These are phyloP conservation scores for Enhydra lutris DNA, from an alignment of 2,113 vertebrate species.

Conservation along the genomic window DNA sequence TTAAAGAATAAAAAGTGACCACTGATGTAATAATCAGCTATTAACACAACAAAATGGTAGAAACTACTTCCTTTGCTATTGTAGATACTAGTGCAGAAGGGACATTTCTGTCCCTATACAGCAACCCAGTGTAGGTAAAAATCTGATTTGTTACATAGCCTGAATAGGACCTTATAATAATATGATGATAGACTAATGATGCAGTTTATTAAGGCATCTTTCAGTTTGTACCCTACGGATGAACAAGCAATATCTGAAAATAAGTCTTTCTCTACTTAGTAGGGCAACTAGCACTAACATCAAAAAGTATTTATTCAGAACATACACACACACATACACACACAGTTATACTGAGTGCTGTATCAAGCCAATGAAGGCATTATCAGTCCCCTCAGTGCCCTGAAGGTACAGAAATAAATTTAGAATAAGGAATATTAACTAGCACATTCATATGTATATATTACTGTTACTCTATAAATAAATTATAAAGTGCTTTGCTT, in stretches of 20 bases:
- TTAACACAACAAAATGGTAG: neutral
- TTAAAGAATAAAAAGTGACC: neutral
- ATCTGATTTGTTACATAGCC: neutral
- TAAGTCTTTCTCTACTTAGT: neutral
- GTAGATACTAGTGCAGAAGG: neutral
- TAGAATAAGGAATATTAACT: neutral
- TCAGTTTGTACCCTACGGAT: neutral
- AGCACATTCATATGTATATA: neutral
- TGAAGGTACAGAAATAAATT: conserved; percentile 2
- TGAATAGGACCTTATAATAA: neutral
- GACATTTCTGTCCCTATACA: neutral
- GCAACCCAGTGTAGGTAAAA: neutral
- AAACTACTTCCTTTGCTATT: neutral
- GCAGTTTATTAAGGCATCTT: neutral
- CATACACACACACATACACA: neutral
- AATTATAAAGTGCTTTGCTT: neutral
- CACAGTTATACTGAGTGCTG: neutral
- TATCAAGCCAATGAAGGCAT: neutral
- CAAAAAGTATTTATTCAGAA: neutral
- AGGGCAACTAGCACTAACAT: neutral
- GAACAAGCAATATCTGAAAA: neutral
- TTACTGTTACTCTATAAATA: neutral
- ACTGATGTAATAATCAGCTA: neutral
- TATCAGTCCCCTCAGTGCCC: neutral
- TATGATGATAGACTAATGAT: neutral